Percentiles rank a stretch among this genome's conserved stretches.
phyloP scores from a whole-genome alignment of 2,797 vertebrate genomes.

The Pangasius mekongensis region DNA sequence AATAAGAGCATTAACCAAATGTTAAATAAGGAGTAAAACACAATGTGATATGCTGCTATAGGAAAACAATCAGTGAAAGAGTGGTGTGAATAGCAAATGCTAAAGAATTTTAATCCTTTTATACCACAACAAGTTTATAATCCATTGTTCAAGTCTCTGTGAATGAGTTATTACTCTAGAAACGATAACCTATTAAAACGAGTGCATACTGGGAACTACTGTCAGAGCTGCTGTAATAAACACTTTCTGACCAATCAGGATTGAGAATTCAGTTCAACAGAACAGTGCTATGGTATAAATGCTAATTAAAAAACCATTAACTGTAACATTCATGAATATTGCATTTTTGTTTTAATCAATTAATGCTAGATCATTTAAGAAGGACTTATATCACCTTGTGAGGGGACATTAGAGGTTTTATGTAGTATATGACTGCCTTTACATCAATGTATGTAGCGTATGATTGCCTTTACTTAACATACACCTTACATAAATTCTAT shows the following conservation, averaged over 20 bases:
- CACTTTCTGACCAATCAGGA: not conserved
- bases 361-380: too few relatives aligned
- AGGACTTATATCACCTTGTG: too few relatives aligned
- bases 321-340: not conserved
- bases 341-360: not conserved
- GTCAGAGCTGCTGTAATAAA: not conserved
- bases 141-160: not conserved
- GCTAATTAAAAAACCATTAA: not conserved
- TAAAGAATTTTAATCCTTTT: not conserved
- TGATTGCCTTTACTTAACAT: not conserved
- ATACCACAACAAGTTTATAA: not conserved
- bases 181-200: not conserved
- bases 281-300: not conserved
- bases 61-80: not conserved
- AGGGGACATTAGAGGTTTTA: too few relatives aligned
- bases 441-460: not conserved
- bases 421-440: too few relatives aligned
- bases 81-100: not conserved
- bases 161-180: not conserved
- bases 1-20: not conserved
- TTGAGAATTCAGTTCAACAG: not conserved
- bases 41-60: not conserved
- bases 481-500: not conserved
- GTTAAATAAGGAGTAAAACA: not conserved
- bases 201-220: not conserved